A percentile compares a stretch with the other conserved stretches of the same genome.
Conservation (phyloP, 2,888 invertebrate genomes). For the Acanthosoma haemorrhoidale region DNA sequence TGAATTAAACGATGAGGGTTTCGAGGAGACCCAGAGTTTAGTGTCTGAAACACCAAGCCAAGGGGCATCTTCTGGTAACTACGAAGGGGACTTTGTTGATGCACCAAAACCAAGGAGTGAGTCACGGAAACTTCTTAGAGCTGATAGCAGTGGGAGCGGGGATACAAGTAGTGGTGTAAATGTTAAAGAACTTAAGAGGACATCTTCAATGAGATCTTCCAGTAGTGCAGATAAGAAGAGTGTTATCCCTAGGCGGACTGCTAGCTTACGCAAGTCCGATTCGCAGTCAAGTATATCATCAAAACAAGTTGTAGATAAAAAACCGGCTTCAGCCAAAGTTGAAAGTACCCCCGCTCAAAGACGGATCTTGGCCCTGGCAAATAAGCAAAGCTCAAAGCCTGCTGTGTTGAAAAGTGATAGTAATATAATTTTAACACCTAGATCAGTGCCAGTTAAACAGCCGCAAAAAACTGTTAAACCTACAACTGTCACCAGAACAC, state of each 20-base stretch:
- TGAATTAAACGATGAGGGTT: constrained; percentile 81
- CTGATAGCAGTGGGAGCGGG: constrained; percentile 51
- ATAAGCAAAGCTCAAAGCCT: constrained; percentile 36
- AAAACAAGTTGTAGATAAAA: constrained; percentile 12
- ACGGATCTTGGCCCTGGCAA: constrained; percentile 37
- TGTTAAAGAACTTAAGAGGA: constrained; percentile 43
- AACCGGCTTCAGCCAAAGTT: neutral
- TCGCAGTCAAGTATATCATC: constrained; percentile 43
- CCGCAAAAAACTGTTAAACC: neutral
- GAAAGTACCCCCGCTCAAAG: constrained; percentile 34
- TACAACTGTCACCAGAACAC: neutral
- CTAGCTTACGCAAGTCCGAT: constrained; percentile 47
- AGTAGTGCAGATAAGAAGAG: constrained; percentile 43
- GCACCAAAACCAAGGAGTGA: constrained; percentile 49
- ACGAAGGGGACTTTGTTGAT: constrained; percentile 57
- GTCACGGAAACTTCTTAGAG: constrained; percentile 42
- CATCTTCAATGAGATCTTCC: constrained; percentile 40
- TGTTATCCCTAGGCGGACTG: constrained; percentile 47
- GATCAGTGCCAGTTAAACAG: constrained; percentile 25
- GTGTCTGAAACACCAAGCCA: constrained; percentile 82
- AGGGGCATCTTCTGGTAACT: constrained; percentile 70
- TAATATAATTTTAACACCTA: constrained; percentile 36
- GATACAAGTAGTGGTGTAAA: constrained; percentile 46
- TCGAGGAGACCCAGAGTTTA: constrained; percentile 82
- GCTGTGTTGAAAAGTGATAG: constrained; percentile 36